phyloP scores from a whole-genome alignment of 2,797 vertebrate species.

The Jordanella pulchra region DNA sequence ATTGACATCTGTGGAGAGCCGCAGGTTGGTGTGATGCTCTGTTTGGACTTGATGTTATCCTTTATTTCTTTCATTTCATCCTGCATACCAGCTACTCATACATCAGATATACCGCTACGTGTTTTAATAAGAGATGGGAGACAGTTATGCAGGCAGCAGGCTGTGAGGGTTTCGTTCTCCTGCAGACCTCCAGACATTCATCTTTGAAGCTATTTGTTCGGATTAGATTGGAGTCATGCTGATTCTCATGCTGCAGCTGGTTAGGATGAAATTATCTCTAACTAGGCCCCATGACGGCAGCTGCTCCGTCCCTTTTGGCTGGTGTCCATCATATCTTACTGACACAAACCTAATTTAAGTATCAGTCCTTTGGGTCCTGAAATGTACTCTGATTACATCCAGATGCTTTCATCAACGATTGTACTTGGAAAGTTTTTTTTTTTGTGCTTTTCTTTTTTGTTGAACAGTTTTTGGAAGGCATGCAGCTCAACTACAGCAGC shows the following conservation, averaged over 20 bases:
- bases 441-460: constrained; percentile 20
- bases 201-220: constrained; percentile 24
- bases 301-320: constrained; percentile 6
- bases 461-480: constrained; percentile 91
- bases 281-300: constrained; percentile 21
- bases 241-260: constrained; percentile 34
- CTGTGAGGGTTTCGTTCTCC: neutral
- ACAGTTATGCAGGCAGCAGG: neutral
- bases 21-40: constrained; percentile 78
- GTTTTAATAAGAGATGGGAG: neutral
- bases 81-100: neutral
- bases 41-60: neutral
- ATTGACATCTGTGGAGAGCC: constrained; percentile 94
- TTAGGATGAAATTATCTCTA: constrained; percentile 37
- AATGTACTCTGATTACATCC: neutral
- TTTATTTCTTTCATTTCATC: neutral
- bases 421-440: neutral
- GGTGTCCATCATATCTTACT: constrained; percentile 1
- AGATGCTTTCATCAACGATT: neutral
- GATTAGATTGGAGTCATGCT: constrained; percentile 44
- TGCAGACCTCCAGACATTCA: constrained; percentile 18
- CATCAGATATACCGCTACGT: neutral
- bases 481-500: constrained; percentile 87
- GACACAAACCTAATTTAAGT: neutral
- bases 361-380: neutral